Percentiles rank a stretch among this genome's conserved stretches.
Conservation (phyloP, 2,888 invertebrate species). For the Dione juno region DNA sequence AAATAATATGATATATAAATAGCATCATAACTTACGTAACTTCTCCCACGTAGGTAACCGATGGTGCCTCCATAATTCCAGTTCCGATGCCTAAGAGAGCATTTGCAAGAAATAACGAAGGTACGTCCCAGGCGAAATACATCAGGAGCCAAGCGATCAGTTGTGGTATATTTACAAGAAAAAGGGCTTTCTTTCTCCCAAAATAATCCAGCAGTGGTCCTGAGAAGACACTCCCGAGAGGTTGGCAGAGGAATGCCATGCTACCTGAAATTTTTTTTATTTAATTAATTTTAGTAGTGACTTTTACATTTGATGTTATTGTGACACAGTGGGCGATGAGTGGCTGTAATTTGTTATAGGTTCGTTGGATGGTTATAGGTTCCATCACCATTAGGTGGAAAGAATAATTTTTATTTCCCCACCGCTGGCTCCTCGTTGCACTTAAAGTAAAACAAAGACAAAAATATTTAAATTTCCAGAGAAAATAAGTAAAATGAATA, state of each 20-base stretch:
- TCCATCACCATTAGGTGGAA: no score
- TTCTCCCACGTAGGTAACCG: slow-evolving; percentile 85
- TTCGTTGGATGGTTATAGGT: no score
- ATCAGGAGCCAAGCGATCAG: slow-evolving; percentile 83
- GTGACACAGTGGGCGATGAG: no score
- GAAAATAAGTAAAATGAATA: no score
- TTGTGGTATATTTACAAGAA: slow-evolving; percentile 83
- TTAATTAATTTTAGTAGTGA: slow-evolving; percentile 2
- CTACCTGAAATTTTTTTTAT: slow-evolving; percentile 69
- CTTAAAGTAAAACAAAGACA: no score
- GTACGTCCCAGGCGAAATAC: slow-evolving; percentile 76
- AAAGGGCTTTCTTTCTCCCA: slow-evolving; percentile 81
- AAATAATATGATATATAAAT: background rate
- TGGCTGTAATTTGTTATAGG: no score
- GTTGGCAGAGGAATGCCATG: slow-evolving; percentile 82
- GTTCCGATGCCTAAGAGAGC: slow-evolving; percentile 82
- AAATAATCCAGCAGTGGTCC: slow-evolving; percentile 81
- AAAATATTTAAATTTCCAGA: no score
- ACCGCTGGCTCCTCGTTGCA: no score
- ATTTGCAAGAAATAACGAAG: slow-evolving; percentile 77
- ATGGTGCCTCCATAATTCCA: slow-evolving; percentile 85
- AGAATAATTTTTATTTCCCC: no score
- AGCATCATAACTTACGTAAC: slow-evolving; percentile 64
- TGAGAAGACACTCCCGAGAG: slow-evolving; percentile 83
- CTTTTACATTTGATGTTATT: background rate